Conservation (phyloP, 2,113 vertebrate genomes). For the Conger conger region DNA sequence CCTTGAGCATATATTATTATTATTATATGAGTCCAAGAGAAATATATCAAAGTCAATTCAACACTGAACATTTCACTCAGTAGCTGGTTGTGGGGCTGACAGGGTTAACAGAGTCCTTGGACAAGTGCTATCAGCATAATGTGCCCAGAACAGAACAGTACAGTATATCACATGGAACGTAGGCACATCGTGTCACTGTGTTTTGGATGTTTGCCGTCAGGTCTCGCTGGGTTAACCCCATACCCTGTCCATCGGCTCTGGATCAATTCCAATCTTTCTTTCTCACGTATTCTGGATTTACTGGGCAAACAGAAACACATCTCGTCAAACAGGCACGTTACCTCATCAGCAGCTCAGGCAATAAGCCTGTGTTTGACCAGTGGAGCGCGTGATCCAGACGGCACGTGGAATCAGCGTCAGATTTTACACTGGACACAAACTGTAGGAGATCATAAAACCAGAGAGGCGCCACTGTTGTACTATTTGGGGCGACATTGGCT, state of each 20-base stretch:
- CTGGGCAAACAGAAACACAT: neutral
- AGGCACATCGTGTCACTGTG: neutral
- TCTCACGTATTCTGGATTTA: neutral
- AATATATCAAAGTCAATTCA: neutral
- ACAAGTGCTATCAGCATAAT: neutral
- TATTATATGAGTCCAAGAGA: too few species aligned
- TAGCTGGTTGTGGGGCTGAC: neutral
- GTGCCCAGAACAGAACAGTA: neutral
- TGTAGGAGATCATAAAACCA: neutral
- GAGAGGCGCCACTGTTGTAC: neutral
- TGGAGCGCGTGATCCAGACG: neutral
- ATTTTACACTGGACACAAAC: neutral
- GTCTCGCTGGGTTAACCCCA: neutral
- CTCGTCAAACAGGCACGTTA: neutral
- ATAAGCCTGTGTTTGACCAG: neutral
- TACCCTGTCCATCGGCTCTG: neutral
- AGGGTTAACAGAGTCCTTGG: neutral
- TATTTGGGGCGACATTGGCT: too few species aligned
- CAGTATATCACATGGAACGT: neutral
- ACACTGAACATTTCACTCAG: neutral
- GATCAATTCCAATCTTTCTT: neutral
- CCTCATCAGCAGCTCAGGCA: neutral
- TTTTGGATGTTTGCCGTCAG: neutral
- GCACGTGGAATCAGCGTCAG: neutral
- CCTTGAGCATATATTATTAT: too few species aligned